phyloP scores from a whole-genome alignment of 1,140 invertebrate species.

The Arion vulgaris region DNA sequence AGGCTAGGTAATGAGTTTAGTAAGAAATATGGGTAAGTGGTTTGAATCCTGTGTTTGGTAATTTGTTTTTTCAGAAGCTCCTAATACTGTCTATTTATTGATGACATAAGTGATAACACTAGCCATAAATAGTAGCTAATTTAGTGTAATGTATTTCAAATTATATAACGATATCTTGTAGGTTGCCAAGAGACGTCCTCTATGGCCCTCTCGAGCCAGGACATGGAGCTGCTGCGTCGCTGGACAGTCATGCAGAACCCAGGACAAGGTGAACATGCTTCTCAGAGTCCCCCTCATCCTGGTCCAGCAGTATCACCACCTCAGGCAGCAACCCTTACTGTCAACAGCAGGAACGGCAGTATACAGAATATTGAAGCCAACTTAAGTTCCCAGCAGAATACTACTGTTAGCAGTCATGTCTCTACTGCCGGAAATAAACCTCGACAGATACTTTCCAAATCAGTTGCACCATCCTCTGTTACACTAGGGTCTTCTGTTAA shows the following conservation, averaged over 20 bases:
- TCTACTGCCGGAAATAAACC: conserved; percentile 3
- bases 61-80: too few species aligned
- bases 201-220: conserved; percentile 53
- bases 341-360: neutral
- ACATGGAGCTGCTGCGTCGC: conserved; percentile 63
- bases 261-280: conserved; percentile 15
- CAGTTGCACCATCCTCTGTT: neutral
- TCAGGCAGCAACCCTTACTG: neutral
- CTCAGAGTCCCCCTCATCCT: conserved; percentile 22
- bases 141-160: too few species aligned
- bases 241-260: conserved; percentile 66
- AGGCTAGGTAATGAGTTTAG: too few species aligned
- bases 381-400: neutral
- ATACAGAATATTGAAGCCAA: neutral
- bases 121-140: too few species aligned
- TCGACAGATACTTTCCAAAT: conserved; percentile 36
- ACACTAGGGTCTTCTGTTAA: neutral
- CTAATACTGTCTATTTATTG: too few species aligned
- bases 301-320: conserved; percentile 21
- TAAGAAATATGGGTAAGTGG: too few species aligned
- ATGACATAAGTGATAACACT: too few species aligned
- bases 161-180: neutral
- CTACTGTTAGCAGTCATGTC: neutral
- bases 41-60: too few species aligned
- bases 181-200: neutral